Evolutionary conservation across 1,140 invertebrate genomes (phyloP).

Genomic region (Phortica variegata): DNA sequence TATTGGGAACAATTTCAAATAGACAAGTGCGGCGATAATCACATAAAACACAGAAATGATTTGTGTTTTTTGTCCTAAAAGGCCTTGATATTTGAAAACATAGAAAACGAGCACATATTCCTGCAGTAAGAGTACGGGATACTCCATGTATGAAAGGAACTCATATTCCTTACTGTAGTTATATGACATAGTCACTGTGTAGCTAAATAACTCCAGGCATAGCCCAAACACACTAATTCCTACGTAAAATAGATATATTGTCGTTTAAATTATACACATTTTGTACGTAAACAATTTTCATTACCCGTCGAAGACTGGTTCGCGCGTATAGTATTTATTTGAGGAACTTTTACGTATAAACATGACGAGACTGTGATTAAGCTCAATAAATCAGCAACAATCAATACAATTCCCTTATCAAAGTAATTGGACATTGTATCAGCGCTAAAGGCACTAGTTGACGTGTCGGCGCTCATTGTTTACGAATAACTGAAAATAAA

Average conservation of each 20-base stretch:
- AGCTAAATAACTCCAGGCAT: slow-evolving; percentile 61
- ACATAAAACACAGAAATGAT: slow-evolving; percentile 60
- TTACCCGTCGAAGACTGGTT: slow-evolving; percentile 63
- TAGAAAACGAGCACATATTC: slow-evolving; percentile 66
- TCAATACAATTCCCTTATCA: slow-evolving; percentile 40
- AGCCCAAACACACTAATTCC: slow-evolving; percentile 44
- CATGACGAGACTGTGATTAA: slow-evolving; percentile 66
- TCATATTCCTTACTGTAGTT: slow-evolving; percentile 68
- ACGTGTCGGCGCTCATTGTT: neutral
- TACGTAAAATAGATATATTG: slow-evolving; percentile 9
- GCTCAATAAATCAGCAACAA: slow-evolving; percentile 63
- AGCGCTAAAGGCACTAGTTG: neutral
- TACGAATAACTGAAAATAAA: too few species aligned
- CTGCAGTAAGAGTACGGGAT: slow-evolving; percentile 67
- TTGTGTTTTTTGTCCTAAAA: slow-evolving; percentile 59
- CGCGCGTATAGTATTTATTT: slow-evolving; percentile 64
- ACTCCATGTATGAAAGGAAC: slow-evolving; percentile 68
- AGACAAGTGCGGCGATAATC: slow-evolving; percentile 57
- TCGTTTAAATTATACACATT: slow-evolving; percentile 1
- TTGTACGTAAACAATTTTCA: neutral
- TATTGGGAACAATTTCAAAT: slow-evolving; percentile 62
- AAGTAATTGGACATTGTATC: slow-evolving; percentile 24
- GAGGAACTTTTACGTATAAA: slow-evolving; percentile 67
- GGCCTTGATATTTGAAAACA: slow-evolving; percentile 63
- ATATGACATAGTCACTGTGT: slow-evolving; percentile 68